phyloP scores from a whole-genome alignment of 1,140 invertebrate species.

The Medauroidea extradentata region DNA sequence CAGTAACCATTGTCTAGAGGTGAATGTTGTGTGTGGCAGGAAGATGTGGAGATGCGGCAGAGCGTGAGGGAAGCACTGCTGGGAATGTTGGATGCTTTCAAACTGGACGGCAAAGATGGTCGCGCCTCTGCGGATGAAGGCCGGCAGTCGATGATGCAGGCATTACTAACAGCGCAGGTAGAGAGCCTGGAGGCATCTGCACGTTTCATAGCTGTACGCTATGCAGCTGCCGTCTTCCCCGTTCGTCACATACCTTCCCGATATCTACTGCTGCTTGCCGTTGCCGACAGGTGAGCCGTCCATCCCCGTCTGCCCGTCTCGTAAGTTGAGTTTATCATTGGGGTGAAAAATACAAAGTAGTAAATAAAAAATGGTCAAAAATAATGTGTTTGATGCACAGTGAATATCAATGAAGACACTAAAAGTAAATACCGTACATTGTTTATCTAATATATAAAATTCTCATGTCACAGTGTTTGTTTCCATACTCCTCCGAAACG shows the following conservation, averaged over 20 bases:
- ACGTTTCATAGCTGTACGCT: conserved; percentile 76
- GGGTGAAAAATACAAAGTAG: no score
- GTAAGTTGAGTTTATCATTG: no score
- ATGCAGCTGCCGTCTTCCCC: conserved; percentile 75
- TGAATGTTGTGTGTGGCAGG: conserved; percentile 29
- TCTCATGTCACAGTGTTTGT: no score
- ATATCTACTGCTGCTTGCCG: conserved; percentile 77
- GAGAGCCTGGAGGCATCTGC: conserved; percentile 64
- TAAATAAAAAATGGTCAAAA: no score
- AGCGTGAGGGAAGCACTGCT: conserved; percentile 66
- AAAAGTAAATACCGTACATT: no score
- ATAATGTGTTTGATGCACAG: no score
- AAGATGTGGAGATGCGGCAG: conserved; percentile 53
- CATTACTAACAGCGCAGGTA: conserved; percentile 56
- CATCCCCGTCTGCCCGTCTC: no score
- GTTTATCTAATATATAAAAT: no score
- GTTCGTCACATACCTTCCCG: conserved; percentile 73
- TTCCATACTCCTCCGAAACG: no score
- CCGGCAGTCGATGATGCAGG: conserved; percentile 42
- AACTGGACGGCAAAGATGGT: conserved; percentile 16
- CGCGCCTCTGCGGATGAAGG: not conserved
- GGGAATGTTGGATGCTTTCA: conserved; percentile 58
- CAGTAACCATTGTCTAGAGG: no score
- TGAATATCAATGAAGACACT: no score
- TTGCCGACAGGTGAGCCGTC: conserved; percentile 76